phyloP scores from a whole-genome alignment of 2,113 vertebrate species.

The Nansenia antarctica region DNA sequence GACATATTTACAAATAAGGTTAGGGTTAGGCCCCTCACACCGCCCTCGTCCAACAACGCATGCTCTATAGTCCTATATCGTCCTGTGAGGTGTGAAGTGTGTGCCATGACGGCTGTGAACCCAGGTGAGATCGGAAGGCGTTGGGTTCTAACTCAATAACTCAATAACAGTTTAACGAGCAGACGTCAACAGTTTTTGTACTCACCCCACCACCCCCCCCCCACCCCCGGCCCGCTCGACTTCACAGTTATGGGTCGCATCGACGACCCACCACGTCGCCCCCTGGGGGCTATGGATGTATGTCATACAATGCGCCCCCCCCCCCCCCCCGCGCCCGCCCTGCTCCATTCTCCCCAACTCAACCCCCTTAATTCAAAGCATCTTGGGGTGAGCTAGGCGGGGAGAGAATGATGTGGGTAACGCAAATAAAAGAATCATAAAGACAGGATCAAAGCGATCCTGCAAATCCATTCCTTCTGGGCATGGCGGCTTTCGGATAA shows the following conservation, averaged over 20 bases:
- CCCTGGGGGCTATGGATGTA: conserved; percentile 30
- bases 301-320: conserved; percentile 21
- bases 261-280: conserved; percentile 35
- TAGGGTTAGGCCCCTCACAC: too few relatives aligned
- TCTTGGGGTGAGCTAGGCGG: conserved; percentile 78
- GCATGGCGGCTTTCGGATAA: conserved; percentile 67
- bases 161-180: too few relatives aligned
- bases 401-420: conserved; percentile 87
- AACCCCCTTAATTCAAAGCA: conserved; percentile 86
- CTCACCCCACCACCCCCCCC: too few relatives aligned
- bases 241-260: conserved; percentile 27
- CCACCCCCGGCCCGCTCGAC: too few relatives aligned
- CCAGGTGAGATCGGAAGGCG: too few relatives aligned
- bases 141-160: too few relatives aligned
- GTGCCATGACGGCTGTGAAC: too few relatives aligned
- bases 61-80: too few relatives aligned
- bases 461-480: conserved; percentile 91
- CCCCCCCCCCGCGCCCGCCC: conserved; percentile 17
- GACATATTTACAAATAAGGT: too few relatives aligned
- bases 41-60: too few relatives aligned
- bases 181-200: too few relatives aligned
- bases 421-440: conserved; percentile 84
- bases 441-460: conserved; percentile 84
- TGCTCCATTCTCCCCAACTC: conserved; percentile 39
- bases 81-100: too few relatives aligned